Evolutionary conservation across 2,888 invertebrate species (phyloP).

Genomic region (Coenonympha arcania): DNA sequence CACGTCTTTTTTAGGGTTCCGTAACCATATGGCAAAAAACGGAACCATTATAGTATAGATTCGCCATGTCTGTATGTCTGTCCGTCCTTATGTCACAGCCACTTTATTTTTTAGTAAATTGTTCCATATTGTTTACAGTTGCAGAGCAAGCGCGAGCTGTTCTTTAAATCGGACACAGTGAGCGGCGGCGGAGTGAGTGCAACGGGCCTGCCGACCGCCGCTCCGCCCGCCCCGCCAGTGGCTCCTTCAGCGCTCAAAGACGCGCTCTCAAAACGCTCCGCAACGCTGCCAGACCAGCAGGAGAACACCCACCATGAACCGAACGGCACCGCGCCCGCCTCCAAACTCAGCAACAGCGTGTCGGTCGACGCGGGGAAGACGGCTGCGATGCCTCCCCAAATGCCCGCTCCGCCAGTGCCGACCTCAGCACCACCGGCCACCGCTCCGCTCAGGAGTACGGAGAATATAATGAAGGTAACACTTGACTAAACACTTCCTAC

Average conservation of each 20-base stretch:
- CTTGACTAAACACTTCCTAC: neutral
- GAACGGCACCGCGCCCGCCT: slow-evolving; percentile 50
- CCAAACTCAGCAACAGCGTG: slow-evolving; percentile 63
- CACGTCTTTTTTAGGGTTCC: no score
- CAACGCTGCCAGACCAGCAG: slow-evolving; percentile 60
- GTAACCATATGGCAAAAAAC: no score
- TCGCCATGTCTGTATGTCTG: no score
- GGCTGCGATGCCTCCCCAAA: slow-evolving; percentile 60
- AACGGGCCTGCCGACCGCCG: slow-evolving; percentile 53
- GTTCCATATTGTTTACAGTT: slow-evolving; percentile 74
- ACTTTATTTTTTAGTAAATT: no score
- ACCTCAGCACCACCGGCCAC: slow-evolving; percentile 46
- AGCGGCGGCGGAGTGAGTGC: slow-evolving; percentile 67
- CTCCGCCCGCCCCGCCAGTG: slow-evolving; percentile 63
- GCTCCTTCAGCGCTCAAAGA: slow-evolving; percentile 71
- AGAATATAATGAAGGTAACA: slow-evolving; percentile 64
- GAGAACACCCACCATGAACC: slow-evolving; percentile 70
- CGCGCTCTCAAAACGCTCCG: slow-evolving; percentile 62
- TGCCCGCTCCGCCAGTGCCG: slow-evolving; percentile 66
- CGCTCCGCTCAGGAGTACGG: slow-evolving; percentile 59
- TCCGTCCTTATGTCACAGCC: no score
- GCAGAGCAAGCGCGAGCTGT: slow-evolving; percentile 89
- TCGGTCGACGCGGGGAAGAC: slow-evolving; percentile 58
- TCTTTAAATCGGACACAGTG: slow-evolving; percentile 82
- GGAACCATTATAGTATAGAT: no score